Base-by-base conservation (phyloP, 2,888 invertebrate species). In the Drosophila heteroneura region DNA sequence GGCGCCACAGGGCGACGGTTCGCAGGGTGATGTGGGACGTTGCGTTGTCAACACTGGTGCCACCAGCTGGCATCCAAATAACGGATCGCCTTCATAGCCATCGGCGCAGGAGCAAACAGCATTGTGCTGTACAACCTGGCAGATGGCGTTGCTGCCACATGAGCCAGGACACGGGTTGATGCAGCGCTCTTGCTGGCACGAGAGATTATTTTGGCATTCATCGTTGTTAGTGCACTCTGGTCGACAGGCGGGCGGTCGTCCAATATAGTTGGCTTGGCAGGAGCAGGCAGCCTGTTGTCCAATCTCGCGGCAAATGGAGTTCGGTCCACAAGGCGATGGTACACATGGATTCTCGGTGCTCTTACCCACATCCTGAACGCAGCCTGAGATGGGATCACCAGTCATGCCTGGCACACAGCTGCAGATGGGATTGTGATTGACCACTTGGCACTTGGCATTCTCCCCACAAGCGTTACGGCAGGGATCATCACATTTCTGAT, bases 241-340 rank as follows among this genome's bases (percentile, higher is more conserved):
- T 87, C 97, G 95, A 91, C 97, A 98, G 90, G 97, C 97, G 35
- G 97, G 97, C 60, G 98, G 97, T 82, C 97, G 95, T 73, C 98
- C 98, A 58, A 97, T 95, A 91, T 96, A 97, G 91, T 97, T 96
- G 33, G 95, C 94, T 81, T 96, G 94, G 93, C 97, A 97, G 56
- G 97, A 97, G 92, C 97, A 97, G 58, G 97, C 97, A n/a, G 97
- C 96, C 93, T 97, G 96, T 71, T 96, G 95, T 65, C 97, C 96
- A 78, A 97, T 96, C 56, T 96, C 95, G 76, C 96, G 95, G 91
- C 97, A 97, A 92, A 97, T 96, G 6, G 97, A 97, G 91, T 97
- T 96, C 1, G 97, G 96, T 64, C 97, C 97, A 92, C 97, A 97
- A 0, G 97, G 97, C 76, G 97, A 96, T 19, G 97, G 97, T 57